phyloP scores from a whole-genome alignment of 64 coral and sea anemone species.

The Pocillopora damicornis region DNA sequence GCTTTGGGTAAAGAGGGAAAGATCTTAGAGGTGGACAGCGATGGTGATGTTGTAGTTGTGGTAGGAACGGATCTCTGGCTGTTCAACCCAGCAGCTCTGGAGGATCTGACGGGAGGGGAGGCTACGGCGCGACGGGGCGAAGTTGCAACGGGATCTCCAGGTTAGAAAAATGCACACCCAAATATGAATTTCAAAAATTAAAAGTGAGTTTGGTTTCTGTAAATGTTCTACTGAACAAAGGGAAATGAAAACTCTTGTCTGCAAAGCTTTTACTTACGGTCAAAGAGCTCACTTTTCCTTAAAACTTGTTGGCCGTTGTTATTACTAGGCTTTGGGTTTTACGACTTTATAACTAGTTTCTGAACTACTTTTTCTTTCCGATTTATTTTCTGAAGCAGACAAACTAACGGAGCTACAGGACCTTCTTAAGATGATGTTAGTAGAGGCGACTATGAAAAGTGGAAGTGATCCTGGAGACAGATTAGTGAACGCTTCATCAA shows the following conservation, averaged over 20 bases:
- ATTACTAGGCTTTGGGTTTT: no score
- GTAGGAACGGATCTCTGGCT: conserved; percentile 49
- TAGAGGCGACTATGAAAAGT: not conserved
- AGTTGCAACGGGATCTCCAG: not conserved
- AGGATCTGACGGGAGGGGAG: conserved; percentile 51
- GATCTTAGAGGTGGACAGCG: conserved; percentile 56
- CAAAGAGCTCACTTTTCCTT: no score
- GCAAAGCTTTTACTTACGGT: no score
- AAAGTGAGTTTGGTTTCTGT: no score
- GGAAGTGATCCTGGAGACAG: conserved; percentile 34
- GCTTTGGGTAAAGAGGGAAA: conserved; percentile 60
- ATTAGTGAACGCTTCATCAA: conserved; percentile 51
- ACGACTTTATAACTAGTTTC: no score
- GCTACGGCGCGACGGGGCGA: conserved; percentile 6
- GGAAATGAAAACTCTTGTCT: no score
- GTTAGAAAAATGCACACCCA: not conserved
- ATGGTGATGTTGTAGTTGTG: conserved; percentile 67
- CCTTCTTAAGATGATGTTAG: not conserved
- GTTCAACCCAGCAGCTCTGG: conserved; percentile 56
- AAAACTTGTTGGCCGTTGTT: no score
- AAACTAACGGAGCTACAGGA: not conserved
- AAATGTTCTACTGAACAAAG: no score
- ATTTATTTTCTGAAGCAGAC: not conserved
- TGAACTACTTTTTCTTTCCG: no score
- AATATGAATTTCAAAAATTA: no score